Conservation (phyloP, 2,888 invertebrate genomes). For the Trichopria drosophilae region DNA sequence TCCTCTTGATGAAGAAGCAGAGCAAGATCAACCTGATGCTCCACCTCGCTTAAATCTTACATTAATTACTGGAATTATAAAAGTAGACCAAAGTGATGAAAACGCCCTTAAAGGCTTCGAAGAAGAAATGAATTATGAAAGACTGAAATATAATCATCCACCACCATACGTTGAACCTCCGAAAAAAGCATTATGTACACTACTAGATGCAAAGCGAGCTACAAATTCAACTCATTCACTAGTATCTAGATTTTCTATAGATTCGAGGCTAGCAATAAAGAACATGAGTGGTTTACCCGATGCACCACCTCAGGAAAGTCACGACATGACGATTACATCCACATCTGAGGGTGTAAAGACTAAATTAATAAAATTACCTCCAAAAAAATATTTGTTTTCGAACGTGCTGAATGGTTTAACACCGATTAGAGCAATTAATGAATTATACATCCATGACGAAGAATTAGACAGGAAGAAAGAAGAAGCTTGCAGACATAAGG, state of each 20-base stretch:
- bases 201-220: conserved; percentile 51
- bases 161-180: conserved; percentile 50
- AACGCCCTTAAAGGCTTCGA: conserved; percentile 26
- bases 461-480: conserved; percentile 30
- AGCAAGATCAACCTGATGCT: conserved; percentile 44
- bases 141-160: conserved; percentile 48
- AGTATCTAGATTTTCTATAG: conserved; percentile 53
- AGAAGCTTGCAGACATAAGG: conserved; percentile 27
- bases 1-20: conserved; percentile 36
- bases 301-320: conserved; percentile 5
- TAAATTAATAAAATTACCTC: conserved; percentile 50
- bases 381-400: conserved; percentile 48
- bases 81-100: conserved; percentile 35
- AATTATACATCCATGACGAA: conserved; percentile 44
- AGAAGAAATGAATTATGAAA: conserved; percentile 41
- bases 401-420: conserved; percentile 45
- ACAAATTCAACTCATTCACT: conserved; percentile 50
- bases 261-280: conserved; percentile 50
- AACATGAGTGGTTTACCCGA: conserved; percentile 32
- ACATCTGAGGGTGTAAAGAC: conserved; percentile 14
- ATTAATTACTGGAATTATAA: conserved; percentile 47
- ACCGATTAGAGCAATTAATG: conserved; percentile 52
- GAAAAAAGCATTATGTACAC: conserved; percentile 43
- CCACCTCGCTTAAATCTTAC: conserved; percentile 49
- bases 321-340: not conserved